phyloP scores from a whole-genome alignment of 37 sponge, comb jelly and placozoan genomes.

The Cladorhizidae sp. region DNA sequence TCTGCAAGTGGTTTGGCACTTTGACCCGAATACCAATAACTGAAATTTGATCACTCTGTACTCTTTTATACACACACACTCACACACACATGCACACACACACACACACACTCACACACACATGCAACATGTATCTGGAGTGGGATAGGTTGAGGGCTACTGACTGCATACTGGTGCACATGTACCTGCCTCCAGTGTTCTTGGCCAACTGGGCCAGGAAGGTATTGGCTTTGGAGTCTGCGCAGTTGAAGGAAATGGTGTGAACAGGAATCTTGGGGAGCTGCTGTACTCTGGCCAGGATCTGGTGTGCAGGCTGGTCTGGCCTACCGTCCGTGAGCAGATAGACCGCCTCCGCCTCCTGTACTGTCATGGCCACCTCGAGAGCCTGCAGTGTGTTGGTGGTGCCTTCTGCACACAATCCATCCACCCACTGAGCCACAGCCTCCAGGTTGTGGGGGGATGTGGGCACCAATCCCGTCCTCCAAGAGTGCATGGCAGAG shows the following conservation, averaged over 20 bases:
- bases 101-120: no score
- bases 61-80: not conserved
- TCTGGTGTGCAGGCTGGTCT: constrained; percentile 56
- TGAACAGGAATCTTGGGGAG: constrained; percentile 72
- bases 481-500: constrained; percentile 56
- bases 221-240: constrained; percentile 74
- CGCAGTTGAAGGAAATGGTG: constrained; percentile 94
- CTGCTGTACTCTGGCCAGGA: constrained; percentile 69
- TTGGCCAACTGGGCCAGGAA: constrained; percentile 81
- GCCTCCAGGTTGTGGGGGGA: constrained; percentile 55
- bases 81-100: not conserved
- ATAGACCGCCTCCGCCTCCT: constrained; percentile 78
- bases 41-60: no score
- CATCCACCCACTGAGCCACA: constrained; percentile 75
- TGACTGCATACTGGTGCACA: no score
- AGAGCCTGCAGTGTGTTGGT: constrained; percentile 83
- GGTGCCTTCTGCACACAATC: constrained; percentile 67
- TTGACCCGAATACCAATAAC: no score
- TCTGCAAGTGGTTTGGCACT: no score
- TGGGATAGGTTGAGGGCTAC: no score
- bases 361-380: constrained; percentile 35
- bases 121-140: no score
- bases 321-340: constrained; percentile 87
- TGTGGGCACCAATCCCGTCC: constrained; percentile 58
- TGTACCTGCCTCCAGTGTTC: constrained; percentile 80